phyloP scores from a whole-genome alignment of 2,888 invertebrate species.

The Copidosoma aretas region DNA sequence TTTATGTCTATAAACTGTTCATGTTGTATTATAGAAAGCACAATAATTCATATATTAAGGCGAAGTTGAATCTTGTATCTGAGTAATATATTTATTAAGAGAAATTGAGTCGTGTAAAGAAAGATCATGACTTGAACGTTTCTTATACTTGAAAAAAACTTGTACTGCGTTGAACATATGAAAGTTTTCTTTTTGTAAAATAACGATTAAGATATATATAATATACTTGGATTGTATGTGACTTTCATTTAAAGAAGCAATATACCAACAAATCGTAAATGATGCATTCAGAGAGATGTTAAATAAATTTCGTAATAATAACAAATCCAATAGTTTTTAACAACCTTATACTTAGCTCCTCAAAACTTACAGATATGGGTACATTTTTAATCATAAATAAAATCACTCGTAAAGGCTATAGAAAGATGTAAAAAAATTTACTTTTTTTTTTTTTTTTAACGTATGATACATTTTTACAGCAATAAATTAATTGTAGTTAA shows the following conservation, averaged over 20 bases:
- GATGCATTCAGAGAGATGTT: conserved; percentile 32
- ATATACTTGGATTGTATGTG: conserved; percentile 11
- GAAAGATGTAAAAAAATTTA: conserved; percentile 24
- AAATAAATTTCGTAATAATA: conserved; percentile 32
- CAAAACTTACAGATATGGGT: conserved; percentile 5
- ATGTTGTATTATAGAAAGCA: conserved; percentile 25
- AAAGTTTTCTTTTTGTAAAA: conserved; percentile 32
- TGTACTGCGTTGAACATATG: conserved; percentile 19
- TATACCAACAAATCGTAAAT: conserved; percentile 29
- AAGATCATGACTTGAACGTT: conserved; percentile 29
- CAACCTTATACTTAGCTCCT: background rate
- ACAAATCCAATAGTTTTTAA: background rate
- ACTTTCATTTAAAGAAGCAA: conserved; percentile 30
- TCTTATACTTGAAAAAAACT: conserved; percentile 23
- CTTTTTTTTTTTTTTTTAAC: conserved; percentile 6
- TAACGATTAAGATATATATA: conserved; percentile 31
- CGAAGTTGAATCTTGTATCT: conserved; percentile 19
- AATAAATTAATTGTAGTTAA: conserved; percentile 18
- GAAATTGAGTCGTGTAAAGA: conserved; percentile 31
- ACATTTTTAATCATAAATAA: background rate
- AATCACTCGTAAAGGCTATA: background rate
- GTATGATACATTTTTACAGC: conserved; percentile 20
- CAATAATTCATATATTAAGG: conserved; percentile 8
- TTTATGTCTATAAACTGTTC: conserved; percentile 6
- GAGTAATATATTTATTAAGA: conserved; percentile 28